These are phyloP conservation scores for Procavia capensis DNA, from an alignment of 2,113 vertebrate genomes.

Conservation along the genomic window DNA sequence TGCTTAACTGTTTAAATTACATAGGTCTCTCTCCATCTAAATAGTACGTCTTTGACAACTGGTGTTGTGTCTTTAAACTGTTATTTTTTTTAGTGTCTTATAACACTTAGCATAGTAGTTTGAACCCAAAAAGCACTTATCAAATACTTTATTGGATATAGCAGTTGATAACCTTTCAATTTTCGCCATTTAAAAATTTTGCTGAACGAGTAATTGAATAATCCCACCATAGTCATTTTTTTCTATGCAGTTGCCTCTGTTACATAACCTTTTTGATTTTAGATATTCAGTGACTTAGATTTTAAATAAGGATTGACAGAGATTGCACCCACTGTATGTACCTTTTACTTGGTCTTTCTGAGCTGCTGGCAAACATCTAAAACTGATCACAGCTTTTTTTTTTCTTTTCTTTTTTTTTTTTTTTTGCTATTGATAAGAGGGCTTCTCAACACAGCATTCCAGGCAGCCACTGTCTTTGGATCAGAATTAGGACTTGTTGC, in stretches of 20 bases:
- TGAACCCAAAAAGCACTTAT: neutral
- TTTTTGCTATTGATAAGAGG: too few species aligned
- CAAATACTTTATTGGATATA: neutral
- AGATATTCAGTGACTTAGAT: neutral
- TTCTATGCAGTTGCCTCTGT: neutral
- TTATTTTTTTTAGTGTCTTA: neutral
- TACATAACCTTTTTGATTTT: neutral
- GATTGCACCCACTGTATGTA: neutral
- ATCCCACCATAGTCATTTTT: neutral
- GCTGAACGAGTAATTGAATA: neutral
- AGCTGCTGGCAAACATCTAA: neutral
- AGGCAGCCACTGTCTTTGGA: neutral
- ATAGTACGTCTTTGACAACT: neutral
- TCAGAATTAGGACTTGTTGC: neutral
- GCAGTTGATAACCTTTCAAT: neutral
- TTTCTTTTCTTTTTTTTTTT: too few species aligned
- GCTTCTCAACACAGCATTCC: neutral
- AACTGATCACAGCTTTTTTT: neutral
- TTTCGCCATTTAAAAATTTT: slow-evolving; percentile 8
- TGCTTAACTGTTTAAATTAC: neutral
- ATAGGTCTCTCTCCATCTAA: neutral
- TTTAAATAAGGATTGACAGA: neutral
- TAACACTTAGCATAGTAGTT: neutral
- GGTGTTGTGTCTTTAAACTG: neutral
- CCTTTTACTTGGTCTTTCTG: neutral